A percentile compares a stretch with the other conserved stretches of the same genome.
Conservation (phyloP, 2,888 invertebrate species). For the Ophioninae sp. region DNA sequence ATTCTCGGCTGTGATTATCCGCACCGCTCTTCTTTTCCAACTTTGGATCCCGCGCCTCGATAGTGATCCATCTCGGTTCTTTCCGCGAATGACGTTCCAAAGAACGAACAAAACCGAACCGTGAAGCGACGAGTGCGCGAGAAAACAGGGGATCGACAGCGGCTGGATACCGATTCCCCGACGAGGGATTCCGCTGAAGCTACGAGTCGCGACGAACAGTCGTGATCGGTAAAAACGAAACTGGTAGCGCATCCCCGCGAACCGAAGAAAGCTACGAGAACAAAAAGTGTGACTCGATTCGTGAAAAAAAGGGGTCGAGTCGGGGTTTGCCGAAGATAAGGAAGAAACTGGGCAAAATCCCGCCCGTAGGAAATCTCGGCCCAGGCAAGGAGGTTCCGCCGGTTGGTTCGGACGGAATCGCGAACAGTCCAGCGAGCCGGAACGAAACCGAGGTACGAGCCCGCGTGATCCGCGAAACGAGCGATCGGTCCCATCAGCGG, state of each 20-base stretch:
- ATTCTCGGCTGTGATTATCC: background rate
- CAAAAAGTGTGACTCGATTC: slow-evolving; percentile 4
- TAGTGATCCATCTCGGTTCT: background rate
- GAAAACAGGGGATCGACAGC: no score
- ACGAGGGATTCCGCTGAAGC: background rate
- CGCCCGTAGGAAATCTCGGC: slow-evolving; percentile 72
- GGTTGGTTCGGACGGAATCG: slow-evolving; percentile 56
- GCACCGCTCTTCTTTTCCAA: slow-evolving; percentile 8
- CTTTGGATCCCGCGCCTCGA: background rate
- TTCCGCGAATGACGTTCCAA: background rate
- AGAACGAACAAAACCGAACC: no score
- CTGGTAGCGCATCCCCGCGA: background rate
- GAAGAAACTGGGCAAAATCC: slow-evolving; percentile 73
- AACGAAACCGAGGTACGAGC: slow-evolving; percentile 23
- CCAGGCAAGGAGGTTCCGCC: slow-evolving; percentile 70
- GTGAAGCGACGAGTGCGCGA: background rate
- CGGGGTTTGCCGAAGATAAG: slow-evolving; percentile 29
- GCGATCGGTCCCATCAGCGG: no score
- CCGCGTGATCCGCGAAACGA: slow-evolving; percentile 23
- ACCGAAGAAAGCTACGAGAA: background rate
- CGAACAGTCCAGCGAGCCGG: slow-evolving; percentile 36
- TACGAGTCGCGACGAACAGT: background rate
- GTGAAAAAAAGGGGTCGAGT: slow-evolving; percentile 11
- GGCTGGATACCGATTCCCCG: background rate
- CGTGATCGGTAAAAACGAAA: slow-evolving; percentile 8